These are phyloP conservation scores for Mycetomoellerius zeteki DNA, from an alignment of 1,140 invertebrate species.

Conservation along the genomic window DNA sequence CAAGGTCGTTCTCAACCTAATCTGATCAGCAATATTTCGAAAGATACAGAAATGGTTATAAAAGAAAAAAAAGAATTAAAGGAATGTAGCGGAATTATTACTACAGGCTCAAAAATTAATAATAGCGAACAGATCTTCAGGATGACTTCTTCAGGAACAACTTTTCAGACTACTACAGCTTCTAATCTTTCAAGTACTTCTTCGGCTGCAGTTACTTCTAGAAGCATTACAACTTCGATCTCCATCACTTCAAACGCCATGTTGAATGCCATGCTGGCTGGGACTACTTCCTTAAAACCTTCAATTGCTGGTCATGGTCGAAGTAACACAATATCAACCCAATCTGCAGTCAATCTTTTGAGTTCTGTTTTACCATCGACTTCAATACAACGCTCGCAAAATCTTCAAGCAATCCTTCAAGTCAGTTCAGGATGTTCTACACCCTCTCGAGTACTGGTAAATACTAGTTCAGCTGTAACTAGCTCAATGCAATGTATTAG, in stretches of 20 bases:
- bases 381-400: constrained; percentile 79
- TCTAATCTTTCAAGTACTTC: constrained; percentile 61
- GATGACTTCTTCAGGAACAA: constrained; percentile 75
- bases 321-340: constrained; percentile 81
- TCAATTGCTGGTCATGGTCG: constrained; percentile 79
- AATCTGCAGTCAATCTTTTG: constrained; percentile 79
- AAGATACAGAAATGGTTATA: constrained; percentile 11
- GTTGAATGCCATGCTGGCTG: constrained; percentile 85
- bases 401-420: constrained; percentile 82
- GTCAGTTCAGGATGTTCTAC: constrained; percentile 76
- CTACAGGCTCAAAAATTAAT: constrained; percentile 74
- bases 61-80: constrained; percentile 37
- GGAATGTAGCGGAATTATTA: constrained; percentile 69
- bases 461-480: constrained; percentile 72
- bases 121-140: constrained; percentile 77
- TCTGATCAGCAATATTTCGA: not conserved
- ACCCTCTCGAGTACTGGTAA: constrained; percentile 78
- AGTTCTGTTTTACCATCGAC: constrained; percentile 81
- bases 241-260: constrained; percentile 85
- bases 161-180: constrained; percentile 67
- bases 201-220: constrained; percentile 64
- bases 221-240: constrained; percentile 74
- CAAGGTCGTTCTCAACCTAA: constrained; percentile 7
- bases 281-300: constrained; percentile 81
- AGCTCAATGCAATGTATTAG: constrained; percentile 80